A percentile compares a stretch with the other conserved stretches of the same genome.
These are phyloP conservation scores for Pseudorhombus dupliciocellatus DNA, from an alignment of 2,113 vertebrate genomes.

Conservation along the genomic window DNA sequence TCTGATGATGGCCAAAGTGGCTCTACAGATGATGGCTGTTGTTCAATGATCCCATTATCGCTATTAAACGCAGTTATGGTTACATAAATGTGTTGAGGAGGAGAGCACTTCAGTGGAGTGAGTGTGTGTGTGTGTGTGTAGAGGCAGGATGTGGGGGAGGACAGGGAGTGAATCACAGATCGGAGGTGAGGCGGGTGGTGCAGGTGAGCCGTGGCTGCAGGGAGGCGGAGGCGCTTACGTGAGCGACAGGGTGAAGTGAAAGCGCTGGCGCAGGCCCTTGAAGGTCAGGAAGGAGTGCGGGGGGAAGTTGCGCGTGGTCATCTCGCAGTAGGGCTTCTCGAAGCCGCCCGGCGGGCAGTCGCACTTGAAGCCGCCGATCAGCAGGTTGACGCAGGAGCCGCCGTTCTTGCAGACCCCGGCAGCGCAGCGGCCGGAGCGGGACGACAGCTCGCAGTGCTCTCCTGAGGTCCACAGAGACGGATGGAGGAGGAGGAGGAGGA, in stretches of 20 bases:
- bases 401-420: conserved; percentile 90
- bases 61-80: conserved; percentile 57
- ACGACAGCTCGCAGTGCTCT: conserved; percentile 88
- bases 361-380: conserved; percentile 94
- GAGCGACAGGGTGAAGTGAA: conserved; percentile 94
- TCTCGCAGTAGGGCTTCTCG: conserved; percentile 92
- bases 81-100: conserved; percentile 54
- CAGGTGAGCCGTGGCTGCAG: conserved; percentile 24
- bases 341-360: conserved; percentile 89
- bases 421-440: conserved; percentile 88
- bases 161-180: conserved; percentile 47
- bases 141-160: conserved; percentile 36
- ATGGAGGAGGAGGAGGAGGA: conserved; percentile 27
- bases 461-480: conserved; percentile 73
- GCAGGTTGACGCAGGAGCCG: conserved; percentile 91
- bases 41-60: conserved; percentile 56
- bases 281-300: conserved; percentile 92
- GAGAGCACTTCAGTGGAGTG: conserved; percentile 16
- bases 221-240: conserved; percentile 81
- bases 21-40: conserved; percentile 30
- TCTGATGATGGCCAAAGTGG: conserved; percentile 28
- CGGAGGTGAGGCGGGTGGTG: conserved; percentile 7
- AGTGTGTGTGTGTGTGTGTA: conserved; percentile 15
- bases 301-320: conserved; percentile 93
- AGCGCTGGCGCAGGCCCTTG: conserved; percentile 92